These are phyloP conservation scores for Achatina immaculata DNA, from an alignment of 1,140 invertebrate species.

Conservation along the genomic window DNA sequence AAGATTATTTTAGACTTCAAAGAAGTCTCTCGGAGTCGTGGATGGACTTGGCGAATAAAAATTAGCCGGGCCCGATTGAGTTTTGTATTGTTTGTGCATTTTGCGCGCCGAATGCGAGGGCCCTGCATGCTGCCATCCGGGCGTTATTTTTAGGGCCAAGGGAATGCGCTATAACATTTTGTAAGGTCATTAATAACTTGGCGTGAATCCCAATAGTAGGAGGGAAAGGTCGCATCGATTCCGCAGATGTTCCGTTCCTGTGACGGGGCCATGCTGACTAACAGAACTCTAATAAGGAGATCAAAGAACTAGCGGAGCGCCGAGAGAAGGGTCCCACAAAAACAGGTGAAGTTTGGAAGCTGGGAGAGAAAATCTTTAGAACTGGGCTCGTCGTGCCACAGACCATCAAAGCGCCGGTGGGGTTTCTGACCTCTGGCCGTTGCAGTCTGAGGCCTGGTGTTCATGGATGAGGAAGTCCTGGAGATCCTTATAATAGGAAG, in stretches of 20 bases:
- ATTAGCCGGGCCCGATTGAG: neutral
- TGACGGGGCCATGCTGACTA: neutral
- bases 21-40: neutral
- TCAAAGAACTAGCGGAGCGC: neutral
- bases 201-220: neutral
- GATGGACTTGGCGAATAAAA: neutral
- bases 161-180: neutral
- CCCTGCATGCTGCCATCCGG: neutral
- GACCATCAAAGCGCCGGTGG: too few species aligned
- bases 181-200: neutral
- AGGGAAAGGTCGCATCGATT: neutral
- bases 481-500: too few species aligned
- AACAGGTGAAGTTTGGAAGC: neutral
- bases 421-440: too few species aligned
- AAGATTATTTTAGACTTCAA: slow-evolving; percentile 1
- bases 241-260: neutral
- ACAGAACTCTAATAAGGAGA: neutral
- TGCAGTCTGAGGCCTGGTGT: too few species aligned
- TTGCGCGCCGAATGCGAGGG: neutral
- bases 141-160: neutral
- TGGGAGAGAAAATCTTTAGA: too few species aligned
- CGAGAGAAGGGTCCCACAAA: neutral
- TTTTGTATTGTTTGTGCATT: neutral
- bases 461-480: too few species aligned
- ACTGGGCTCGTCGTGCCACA: too few species aligned